Evolutionary conservation across 2,797 vertebrate genomes (phyloP), one percentile per base, ranked within the genome.

Genomic region (Cynodonichthys magdalenae): DNA sequence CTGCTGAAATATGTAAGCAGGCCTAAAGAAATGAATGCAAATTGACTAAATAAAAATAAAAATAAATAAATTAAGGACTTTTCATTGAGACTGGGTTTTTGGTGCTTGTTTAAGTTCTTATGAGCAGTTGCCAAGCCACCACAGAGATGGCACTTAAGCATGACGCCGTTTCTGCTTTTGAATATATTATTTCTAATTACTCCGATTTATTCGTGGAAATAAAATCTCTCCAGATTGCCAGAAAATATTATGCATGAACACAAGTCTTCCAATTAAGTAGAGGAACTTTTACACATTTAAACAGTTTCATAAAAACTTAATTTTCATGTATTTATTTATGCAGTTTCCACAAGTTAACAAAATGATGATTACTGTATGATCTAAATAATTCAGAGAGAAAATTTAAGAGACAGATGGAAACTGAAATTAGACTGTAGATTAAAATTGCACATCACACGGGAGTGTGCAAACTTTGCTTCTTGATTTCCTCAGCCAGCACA

Each of bases 401-500:
- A 6, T 28, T 59, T 1, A 12, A 52, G 5, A 19, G 2, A 9
- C 0, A 46, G 17, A 56, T 2, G 0, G 18, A 59, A 42, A 52
- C 34, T 62, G 48, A 46, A 42, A 46, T 27, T 15, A 19, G 4
- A 15, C 14, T 58, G 8, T 12, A 42, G 28, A 67, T 31, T 44
- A 44, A 34, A 63, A 18, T 18, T 39, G 9, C 15, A 19, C 15
- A 29, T 19, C 29, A 2, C 12, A 46, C 31, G 10, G 19, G 45
- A 2, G 19, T 28, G 24, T 34, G 14, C 6, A 42, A 41, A 42
- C 7, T 60, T 69, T 58, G 9, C 18, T 42, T 56, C 53, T 62
- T 67, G 29, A 82, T 59, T 70, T 50, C 15, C 28, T 51, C n/a
- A 19, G 59, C 39, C 44, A 66, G 79, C 56, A 53, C 66, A 57